Evolutionary conservation across 2,888 invertebrate genomes (phyloP).

Genomic region (Blastobasis lacticolella): DNA sequence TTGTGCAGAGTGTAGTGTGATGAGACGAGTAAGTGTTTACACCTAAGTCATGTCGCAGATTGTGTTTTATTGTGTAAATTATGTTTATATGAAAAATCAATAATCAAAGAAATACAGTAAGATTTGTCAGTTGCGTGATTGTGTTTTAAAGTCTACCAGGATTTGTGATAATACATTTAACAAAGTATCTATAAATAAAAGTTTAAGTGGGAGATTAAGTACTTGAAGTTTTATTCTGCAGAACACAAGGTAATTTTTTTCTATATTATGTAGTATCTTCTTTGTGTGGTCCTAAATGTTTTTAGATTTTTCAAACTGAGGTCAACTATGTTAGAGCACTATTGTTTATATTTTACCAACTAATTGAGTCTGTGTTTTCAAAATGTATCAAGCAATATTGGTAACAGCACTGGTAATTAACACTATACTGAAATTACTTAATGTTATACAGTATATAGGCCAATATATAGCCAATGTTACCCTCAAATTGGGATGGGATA

Average conservation of each 20-base stretch:
- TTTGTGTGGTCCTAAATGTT: no score
- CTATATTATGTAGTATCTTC: not conserved
- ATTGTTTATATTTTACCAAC: no score
- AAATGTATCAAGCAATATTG: no score
- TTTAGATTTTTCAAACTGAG: no score
- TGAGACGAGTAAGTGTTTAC: constrained; percentile 61
- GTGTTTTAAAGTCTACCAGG: constrained; percentile 82
- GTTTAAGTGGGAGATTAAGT: constrained; percentile 73
- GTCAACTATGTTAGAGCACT: no score
- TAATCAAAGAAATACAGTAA: constrained; percentile 69
- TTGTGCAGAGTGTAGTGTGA: constrained; percentile 66
- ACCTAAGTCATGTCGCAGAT: constrained; percentile 67
- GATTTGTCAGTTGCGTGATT: constrained; percentile 78
- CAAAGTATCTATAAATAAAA: constrained; percentile 77
- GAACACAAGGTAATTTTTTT: constrained; percentile 5
- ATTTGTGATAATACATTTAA: constrained; percentile 84
- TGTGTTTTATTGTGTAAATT: constrained; percentile 74
- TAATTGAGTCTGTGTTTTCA: no score
- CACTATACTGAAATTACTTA: no score
- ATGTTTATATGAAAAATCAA: constrained; percentile 71
- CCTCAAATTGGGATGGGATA: no score
- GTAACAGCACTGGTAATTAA: no score
- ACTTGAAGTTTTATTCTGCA: constrained; percentile 70
- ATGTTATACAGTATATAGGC: no score
- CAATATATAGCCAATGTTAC: no score